Evolutionary conservation across 2,888 invertebrate genomes (phyloP).

Genomic region (Leptinotarsa juncta): DNA sequence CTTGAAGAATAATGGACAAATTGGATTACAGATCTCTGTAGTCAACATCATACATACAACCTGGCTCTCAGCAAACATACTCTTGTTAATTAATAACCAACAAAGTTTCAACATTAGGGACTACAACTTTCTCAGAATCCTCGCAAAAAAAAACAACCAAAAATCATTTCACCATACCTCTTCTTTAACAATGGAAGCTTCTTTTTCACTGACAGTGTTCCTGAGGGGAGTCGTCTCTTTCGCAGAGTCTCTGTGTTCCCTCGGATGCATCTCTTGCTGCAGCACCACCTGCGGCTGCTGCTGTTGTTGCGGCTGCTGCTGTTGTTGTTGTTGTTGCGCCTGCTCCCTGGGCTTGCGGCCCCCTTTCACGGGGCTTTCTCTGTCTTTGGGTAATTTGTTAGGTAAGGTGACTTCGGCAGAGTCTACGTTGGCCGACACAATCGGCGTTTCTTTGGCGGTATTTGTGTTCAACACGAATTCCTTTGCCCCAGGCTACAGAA

Average conservation of each 20-base stretch:
- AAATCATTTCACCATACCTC: conserved; percentile 22
- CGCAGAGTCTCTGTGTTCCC: conserved; percentile 40
- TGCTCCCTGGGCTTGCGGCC: conserved; percentile 56
- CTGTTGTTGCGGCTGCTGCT: background rate
- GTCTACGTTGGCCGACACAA: conserved; percentile 79
- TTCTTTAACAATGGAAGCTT: conserved; percentile 50
- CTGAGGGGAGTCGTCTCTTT: conserved; percentile 39
- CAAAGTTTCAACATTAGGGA: no score
- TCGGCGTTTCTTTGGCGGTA: conserved; percentile 67
- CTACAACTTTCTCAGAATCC: no score
- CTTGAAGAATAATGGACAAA: no score
- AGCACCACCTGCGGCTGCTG: background rate
- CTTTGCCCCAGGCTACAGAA: conserved; percentile 61
- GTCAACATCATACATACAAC: no score
- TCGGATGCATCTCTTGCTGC: background rate
- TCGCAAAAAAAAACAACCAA: no score
- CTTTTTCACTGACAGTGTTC: conserved; percentile 49
- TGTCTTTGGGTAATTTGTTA: conserved; percentile 62
- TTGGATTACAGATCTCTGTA: no score
- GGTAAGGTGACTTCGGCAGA: conserved; percentile 74
- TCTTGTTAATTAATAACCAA: no score
- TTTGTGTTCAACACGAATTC: conserved; percentile 60
- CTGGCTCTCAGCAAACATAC: no score
- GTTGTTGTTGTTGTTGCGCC: conserved; percentile 23
- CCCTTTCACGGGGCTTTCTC: conserved; percentile 63